These are phyloP conservation scores for Botia almorhae DNA, from an alignment of 2,797 vertebrate species.

Conservation along the genomic window DNA sequence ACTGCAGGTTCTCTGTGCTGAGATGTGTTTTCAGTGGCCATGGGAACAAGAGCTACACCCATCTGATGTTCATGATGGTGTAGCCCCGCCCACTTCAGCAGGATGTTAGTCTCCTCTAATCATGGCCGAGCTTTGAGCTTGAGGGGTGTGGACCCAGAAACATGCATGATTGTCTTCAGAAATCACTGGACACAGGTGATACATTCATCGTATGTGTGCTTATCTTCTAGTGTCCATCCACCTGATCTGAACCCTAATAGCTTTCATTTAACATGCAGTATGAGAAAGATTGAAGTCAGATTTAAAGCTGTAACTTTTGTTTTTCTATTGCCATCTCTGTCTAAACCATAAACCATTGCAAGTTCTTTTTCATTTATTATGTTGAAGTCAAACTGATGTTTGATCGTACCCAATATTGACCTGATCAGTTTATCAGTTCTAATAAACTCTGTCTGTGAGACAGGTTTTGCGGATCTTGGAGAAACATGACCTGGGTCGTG, in stretches of 20 bases:
- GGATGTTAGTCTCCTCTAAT: constrained; percentile 80
- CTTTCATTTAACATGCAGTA: too few species aligned
- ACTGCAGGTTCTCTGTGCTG: not conserved
- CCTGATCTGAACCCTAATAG: not conserved
- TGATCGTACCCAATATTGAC: too few species aligned
- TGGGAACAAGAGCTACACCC: not conserved
- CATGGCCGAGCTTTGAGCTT: constrained; percentile 83
- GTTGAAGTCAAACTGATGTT: too few species aligned
- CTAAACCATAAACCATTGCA: too few species aligned
- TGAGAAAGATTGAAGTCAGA: too few species aligned
- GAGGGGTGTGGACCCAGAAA: constrained; percentile 92
- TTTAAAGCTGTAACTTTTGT: too few species aligned
- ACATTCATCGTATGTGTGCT: constrained; percentile 21
- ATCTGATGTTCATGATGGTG: constrained; percentile 53
- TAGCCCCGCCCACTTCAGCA: constrained; percentile 57
- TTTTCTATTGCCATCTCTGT: too few species aligned
- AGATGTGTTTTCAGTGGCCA: not conserved
- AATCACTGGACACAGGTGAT: constrained; percentile 94
- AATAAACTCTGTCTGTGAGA: not conserved
- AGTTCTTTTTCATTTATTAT: too few species aligned
- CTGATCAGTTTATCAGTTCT: not conserved
- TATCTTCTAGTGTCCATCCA: constrained; percentile 5
- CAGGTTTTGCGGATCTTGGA: constrained; percentile 94
- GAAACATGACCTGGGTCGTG: constrained; percentile 89
- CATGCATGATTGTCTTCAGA: constrained; percentile 96